A percentile compares a stretch with the other conserved stretches of the same genome.
phyloP scores from a whole-genome alignment of 2,888 invertebrate genomes.

The Anorthoa munda region DNA sequence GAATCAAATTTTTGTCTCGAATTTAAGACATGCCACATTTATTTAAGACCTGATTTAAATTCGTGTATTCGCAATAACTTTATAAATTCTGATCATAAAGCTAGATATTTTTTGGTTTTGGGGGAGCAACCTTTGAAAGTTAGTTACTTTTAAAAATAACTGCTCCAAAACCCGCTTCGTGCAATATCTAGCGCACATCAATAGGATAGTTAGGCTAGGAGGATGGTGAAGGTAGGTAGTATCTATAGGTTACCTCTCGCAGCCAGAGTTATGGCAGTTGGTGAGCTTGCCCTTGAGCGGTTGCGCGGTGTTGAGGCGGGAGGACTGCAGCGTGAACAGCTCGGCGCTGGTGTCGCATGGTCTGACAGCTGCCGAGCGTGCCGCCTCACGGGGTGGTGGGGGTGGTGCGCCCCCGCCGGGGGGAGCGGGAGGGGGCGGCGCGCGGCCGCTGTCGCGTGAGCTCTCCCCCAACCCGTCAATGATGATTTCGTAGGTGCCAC shows the following conservation, averaged over 20 bases:
- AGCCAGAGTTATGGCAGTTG: slow-evolving; percentile 96
- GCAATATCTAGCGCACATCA: neutral
- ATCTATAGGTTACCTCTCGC: slow-evolving; percentile 92
- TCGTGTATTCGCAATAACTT: neutral
- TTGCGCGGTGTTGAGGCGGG: slow-evolving; percentile 95
- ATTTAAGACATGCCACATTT: neutral
- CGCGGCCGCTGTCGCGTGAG: slow-evolving; percentile 82
- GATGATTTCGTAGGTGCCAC: slow-evolving; percentile 88
- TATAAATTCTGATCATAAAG: neutral
- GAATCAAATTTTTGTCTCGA: neutral
- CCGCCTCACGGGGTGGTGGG: slow-evolving; percentile 90
- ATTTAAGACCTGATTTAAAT: neutral
- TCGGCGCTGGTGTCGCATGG: slow-evolving; percentile 97
- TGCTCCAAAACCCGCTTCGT: neutral
- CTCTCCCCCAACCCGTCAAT: slow-evolving; percentile 80
- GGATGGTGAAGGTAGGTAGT: no score
- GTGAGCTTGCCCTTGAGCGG: slow-evolving; percentile 97
- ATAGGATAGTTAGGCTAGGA: no score
- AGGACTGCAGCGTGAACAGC: slow-evolving; percentile 96
- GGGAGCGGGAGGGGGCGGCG: slow-evolving; percentile 81
- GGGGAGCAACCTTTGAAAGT: neutral
- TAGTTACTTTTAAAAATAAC: neutral
- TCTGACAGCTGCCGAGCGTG: slow-evolving; percentile 91
- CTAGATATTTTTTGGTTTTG: neutral
- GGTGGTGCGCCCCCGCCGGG: slow-evolving; percentile 85